Evolutionary conservation across 2,888 invertebrate genomes (phyloP), one percentile per base, ranked within the genome.

Genomic region (Scotopteryx bipunctaria): DNA sequence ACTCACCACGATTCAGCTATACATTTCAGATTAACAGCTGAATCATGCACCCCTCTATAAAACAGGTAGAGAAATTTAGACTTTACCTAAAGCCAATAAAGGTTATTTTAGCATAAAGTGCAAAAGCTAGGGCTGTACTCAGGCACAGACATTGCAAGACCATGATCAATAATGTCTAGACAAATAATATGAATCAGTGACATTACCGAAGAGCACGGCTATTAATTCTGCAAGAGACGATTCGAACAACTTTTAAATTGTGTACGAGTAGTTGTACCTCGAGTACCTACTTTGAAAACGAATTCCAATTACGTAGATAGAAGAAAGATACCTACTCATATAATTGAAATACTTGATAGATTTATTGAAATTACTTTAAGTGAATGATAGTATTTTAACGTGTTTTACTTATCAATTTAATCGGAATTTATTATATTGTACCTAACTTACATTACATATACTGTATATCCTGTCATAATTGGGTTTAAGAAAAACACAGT

Each of bases 141-240:
- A 51, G 47, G 50, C 41, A 36, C 49, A 45, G 46, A 47, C 50
- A 55, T 11, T 52, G 46, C 36, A 51, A 43, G 46, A 47, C 45
- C 42, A 35, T 47, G 61, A 63, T 68, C 66, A 49, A 66, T 68
- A 63, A 32, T 53, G 66, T 68, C 68, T 68, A 68, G 68, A 66
- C 66, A 56, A 57, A 63, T 55, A 50, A 47, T 50, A 57, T 59
- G 48, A 59, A 53, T 57, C 47, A 53, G 27, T 21, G 47, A 42
- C 31, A 29, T 31, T 42, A 42, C 21, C 16, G 41, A 21, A 37
- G 23, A 23, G n/a, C n/a, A 17, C 15, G 21, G 31, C 15, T 23
- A 45, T 40, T 38, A 41, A 43, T 47, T 42, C 15, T 23, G 6
- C n/a, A 21, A 23, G 35, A 23, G 27, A 17, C 32, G 16, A 38